Base-by-base conservation (phyloP, 2,113 vertebrate species). In the Peromyscus maniculatus region DNA sequence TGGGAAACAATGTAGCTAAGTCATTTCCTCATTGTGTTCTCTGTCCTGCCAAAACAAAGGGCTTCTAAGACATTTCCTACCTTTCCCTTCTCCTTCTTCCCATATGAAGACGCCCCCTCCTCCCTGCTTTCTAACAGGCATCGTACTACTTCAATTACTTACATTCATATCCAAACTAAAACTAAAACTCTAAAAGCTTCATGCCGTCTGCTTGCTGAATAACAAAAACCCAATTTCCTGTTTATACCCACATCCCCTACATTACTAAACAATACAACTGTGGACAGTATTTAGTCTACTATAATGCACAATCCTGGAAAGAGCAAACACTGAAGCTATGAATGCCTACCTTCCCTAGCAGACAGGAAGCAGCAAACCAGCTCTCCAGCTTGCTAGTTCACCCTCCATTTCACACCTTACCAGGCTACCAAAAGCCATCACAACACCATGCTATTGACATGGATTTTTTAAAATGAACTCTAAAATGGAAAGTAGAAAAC, bases 181-280 rank as follows among this genome's bases (percentile, higher is more conserved):
- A 72, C 57, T 66, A 43, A 72, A 80, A 43, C n/a, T 86, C 92
- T 62, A 31, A 94, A 89, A 82, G 5, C 19, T 21, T 46, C 19
- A 33, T 24, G 19, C 28, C 67, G 79, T 86, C 62, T 43, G 69
- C 43, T 21, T 86, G 72, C 59, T 93, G 28, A 91, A 15, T 19
- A 90, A 66, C 88, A 97, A 93, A 95, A 91, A 57, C 3, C 28
- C 49, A 31, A 89, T 55, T 94, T 80, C 92, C 66, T 91, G n/a
- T 31, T 62, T 69, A 75, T 77, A 82, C 52, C 22, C 67, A 69
- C 72, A 83, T 3, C 74, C 3, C 71, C 55, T 49, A 55, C 31
- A 78, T 46, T 24, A 57, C 52, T 90, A 67, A 59, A 90, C 17
- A 93, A 39, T 28, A 91, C 57, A 64, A 26, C 71, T 36, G 92